Conservation (phyloP, 2,113 vertebrate genomes). For the Cariama cristata region DNA sequence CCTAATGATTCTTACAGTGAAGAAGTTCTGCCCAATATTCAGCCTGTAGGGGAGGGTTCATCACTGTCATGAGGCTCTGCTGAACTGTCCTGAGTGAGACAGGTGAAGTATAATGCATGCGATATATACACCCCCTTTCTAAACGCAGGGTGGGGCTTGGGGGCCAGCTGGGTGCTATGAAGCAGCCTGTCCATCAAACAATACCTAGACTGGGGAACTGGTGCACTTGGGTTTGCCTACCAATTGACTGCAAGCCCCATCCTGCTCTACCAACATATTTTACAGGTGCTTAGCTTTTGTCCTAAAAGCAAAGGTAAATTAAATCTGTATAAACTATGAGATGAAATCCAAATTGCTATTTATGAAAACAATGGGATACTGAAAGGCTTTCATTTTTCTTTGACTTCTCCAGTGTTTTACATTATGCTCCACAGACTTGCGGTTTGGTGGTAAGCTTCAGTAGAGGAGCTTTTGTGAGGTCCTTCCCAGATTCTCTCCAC, state of each 20-base stretch:
- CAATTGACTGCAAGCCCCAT: too few species aligned
- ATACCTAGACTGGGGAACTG: neutral
- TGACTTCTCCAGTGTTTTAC: neutral
- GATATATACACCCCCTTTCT: neutral
- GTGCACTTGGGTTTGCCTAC: neutral
- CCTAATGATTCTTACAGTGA: too few species aligned
- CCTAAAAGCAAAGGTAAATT: neutral
- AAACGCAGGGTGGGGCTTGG: neutral
- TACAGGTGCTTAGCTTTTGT: neutral
- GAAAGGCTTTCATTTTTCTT: neutral
- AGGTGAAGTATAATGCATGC: rapidly evolving
- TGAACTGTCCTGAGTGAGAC: neutral
- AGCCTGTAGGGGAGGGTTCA: rapidly evolving
- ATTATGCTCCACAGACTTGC: neutral
- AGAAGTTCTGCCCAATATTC: too few species aligned
- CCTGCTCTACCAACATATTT: neutral
- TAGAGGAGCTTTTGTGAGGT: neutral
- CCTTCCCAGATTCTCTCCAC: slow-evolving; percentile 3
- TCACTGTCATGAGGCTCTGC: neutral
- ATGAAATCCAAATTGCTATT: neutral
- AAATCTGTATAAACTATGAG: neutral
- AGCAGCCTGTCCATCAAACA: neutral
- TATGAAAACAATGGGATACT: neutral
- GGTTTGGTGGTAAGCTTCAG: neutral
- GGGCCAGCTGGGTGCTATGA: neutral